Conservation (phyloP, 2,797 vertebrate species). For the Huso huso region DNA sequence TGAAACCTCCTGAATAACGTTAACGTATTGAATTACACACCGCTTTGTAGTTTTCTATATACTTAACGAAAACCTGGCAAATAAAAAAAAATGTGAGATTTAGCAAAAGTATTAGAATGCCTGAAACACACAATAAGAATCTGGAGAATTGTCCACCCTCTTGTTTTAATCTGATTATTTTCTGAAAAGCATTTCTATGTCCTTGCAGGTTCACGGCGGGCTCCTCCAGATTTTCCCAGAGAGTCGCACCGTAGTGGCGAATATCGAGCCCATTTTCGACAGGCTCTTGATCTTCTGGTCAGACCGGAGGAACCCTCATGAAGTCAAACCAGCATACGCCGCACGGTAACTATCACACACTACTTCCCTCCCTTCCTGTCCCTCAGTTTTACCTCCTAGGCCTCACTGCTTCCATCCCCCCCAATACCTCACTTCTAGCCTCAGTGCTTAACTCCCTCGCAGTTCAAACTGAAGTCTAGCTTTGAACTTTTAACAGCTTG, state of each 20-base stretch:
- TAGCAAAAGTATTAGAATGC: neutral
- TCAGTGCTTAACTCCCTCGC: neutral
- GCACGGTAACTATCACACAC: constrained; percentile 60
- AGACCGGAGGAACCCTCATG: constrained; percentile 83
- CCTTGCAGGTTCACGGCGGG: constrained; percentile 67
- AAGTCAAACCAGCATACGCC: constrained; percentile 80
- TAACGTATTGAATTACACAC: too few relatives aligned
- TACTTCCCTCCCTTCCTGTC: too few relatives aligned
- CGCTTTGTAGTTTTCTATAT: too few relatives aligned
- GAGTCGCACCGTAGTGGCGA: constrained; percentile 74
- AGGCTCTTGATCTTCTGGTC: constrained; percentile 85
- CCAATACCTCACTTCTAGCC: neutral
- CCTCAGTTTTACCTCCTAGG: too few relatives aligned
- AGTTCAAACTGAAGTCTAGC: neutral
- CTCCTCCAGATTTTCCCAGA: constrained; percentile 81
- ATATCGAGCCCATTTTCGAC: constrained; percentile 77
- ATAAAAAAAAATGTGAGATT: too few relatives aligned
- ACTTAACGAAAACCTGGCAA: too few relatives aligned
- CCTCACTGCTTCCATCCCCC: neutral
- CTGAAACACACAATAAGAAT: neutral
- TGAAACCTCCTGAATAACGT: too few relatives aligned
- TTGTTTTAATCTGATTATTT: too few relatives aligned
- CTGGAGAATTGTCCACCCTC: too few relatives aligned
- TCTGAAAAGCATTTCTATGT: constrained; percentile 14
- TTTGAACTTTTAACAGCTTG: too few relatives aligned